Evolutionary conservation across 2,888 invertebrate genomes (phyloP), one percentile per base, ranked within the genome.

Genomic region (Melanostoma mellinum): DNA sequence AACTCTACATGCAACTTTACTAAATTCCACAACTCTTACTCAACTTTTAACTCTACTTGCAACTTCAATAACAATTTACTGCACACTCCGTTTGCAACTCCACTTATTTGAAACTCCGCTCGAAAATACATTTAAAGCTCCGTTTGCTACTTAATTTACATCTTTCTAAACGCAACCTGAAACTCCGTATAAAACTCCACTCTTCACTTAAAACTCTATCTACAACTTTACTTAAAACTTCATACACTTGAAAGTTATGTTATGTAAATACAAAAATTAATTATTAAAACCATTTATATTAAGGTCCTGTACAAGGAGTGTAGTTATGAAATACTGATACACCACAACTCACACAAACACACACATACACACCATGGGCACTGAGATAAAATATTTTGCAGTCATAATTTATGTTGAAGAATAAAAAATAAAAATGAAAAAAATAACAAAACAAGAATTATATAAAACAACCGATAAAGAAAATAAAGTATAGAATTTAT

Each of bases 401-500:
- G 69, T 63, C 69, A 74, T 84, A 75, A 74, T 79, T 84, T 79
- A 60, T 61, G 79, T 84, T 79, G 46, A 30, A 67, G 53, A 30
- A 52, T 35, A 9, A 69, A 40, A 44, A 42, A 48, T 9, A 46
- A 30, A 53, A 56, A 38, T 44, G 60, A 60, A 61, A 42, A 72
- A 63, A 78, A 30, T 68, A 69, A 50, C 42, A 78, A 58, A 67
- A 76, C 63, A 65, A 33, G 65, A 67, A 67, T 53, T 69, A 58
- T 65, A 82, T 78, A 73, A 56, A 69, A 68, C 68, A 78, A 52
- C 50, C 69, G 77, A 73, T 61, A 46, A 10, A 10, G n/a, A 46
- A 52, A 82, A 82, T 82, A 82, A 78, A 78, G 56, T 60, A 82
- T 69, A 56, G 65, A 82, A 82, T 82, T 82, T 82, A 82, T 82